Evolutionary conservation across 53 echinoderm and acorn worm species (phyloP), one percentile per base, ranked within the genome.

Genomic region (Holothuria leucospilota): DNA sequence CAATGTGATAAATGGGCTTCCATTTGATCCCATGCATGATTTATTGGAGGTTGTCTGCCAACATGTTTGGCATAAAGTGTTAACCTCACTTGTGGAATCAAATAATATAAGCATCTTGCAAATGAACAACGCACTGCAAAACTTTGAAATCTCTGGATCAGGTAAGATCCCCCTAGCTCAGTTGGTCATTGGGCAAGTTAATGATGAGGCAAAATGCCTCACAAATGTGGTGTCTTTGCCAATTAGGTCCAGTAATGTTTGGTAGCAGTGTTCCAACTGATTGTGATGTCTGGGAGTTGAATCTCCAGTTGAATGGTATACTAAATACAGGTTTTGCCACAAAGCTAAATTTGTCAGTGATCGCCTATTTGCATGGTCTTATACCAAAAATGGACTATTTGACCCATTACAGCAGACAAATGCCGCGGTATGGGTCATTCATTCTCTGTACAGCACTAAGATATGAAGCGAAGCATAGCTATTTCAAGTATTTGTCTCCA

Each of bases 1-100:
- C 13, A 24, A 78, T 56, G 78, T 78, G 8, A 78, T 78, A 51
- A 59, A 78, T 59, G 78, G 78, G 14, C 58, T 78, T 11, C 78
- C 78, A 27, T 78, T 78, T 28, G 78, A 78, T 56, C 53, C 58
- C 24, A 78, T 78, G 78, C 78, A 59, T 28, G 78, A 78, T 78
- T 29, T 78, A n/a, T 12, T 78, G 11, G 78, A 78, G 20, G 59
- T 28, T 29, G 78, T 78, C 7, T 78, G 56, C 56, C 78, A 23
- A n/a, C 78, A 52, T 12, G 53, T 52, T 59, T 78, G 78, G 78
- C 14, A 60, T 53, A 51, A 78, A 78, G 78, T 77, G 24, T 51
- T 53, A 26, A 77, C 77, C 49, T 51, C 52, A 77, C 77, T 77
- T 77, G 56, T 78, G 8, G 78, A 12, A 78, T 52, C 58, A 53